These are phyloP conservation scores for Yoshiicerus persimilis DNA, from an alignment of 1,140 invertebrate genomes.

Conservation along the genomic window DNA sequence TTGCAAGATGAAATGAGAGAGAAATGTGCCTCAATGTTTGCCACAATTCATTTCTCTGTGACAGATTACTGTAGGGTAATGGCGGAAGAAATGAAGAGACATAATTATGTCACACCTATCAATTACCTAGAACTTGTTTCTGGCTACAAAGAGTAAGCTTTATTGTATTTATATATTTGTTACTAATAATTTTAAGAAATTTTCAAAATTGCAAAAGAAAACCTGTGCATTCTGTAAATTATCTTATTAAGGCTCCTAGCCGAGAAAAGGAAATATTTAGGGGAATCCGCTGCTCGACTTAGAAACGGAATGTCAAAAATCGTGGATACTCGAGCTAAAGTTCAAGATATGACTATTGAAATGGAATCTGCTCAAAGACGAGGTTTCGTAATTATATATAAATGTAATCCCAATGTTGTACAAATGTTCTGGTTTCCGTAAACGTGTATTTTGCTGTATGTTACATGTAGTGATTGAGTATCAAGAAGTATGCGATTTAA, in stretches of 20 bases:
- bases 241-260: conserved; percentile 64
- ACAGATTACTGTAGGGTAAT: conserved; percentile 68
- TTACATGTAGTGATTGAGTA: conserved; percentile 66
- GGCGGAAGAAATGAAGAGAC: conserved; percentile 72
- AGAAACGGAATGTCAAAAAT: conserved; percentile 76
- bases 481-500: conserved; percentile 73
- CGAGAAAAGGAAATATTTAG: conserved; percentile 69
- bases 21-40: conserved; percentile 69
- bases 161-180: conserved; percentile 24
- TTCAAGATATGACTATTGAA: conserved; percentile 76
- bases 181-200: too few species aligned
- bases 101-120: conserved; percentile 81
- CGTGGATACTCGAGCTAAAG: conserved; percentile 69
- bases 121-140: conserved; percentile 80
- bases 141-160: conserved; percentile 74
- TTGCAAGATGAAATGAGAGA: conserved; percentile 64
- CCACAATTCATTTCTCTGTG: conserved; percentile 75
- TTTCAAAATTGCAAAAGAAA: too few species aligned
- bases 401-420: neutral
- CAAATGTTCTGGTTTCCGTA: neutral
- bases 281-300: conserved; percentile 70
- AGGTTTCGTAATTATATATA: conserved; percentile 51
- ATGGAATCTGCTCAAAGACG: conserved; percentile 72
- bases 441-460: too few species aligned
- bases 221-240: neutral